Evolutionary conservation across 2,797 vertebrate genomes (phyloP).

Genomic region (Eulemur mongoz): DNA sequence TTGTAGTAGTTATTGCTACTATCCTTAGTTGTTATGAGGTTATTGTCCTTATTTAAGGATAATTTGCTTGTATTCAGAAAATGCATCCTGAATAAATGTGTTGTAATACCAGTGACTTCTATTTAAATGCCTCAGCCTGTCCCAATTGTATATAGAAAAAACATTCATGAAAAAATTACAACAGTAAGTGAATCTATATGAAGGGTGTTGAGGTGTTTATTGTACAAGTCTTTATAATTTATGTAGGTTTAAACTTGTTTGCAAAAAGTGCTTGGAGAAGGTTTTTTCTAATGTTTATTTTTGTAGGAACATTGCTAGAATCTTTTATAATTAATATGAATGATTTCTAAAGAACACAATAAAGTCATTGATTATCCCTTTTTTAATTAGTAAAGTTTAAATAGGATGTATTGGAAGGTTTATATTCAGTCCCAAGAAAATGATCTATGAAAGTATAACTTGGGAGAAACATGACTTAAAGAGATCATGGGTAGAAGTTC

Average conservation of each 20-base stretch:
- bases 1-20: background rate
- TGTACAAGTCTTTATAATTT: background rate
- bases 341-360: background rate
- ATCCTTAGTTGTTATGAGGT: background rate
- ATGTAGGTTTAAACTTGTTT: background rate
- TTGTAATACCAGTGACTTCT: background rate
- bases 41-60: background rate
- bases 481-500: background rate
- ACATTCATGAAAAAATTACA: background rate
- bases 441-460: background rate
- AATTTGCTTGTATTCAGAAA: background rate
- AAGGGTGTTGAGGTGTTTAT: background rate
- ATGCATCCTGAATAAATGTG: background rate
- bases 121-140: background rate
- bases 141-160: background rate
- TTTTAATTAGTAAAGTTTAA: background rate
- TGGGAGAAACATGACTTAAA: background rate
- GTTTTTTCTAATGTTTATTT: background rate
- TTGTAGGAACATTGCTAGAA: background rate
- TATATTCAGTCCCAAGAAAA: background rate
- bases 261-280: background rate
- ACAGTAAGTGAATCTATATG: background rate
- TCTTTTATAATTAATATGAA: background rate
- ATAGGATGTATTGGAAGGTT: background rate
- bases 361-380: background rate